Base-by-base conservation (phyloP, 37 sponge, comb jelly and placozoan genomes). In the Halisarca cf. caerulea region DNA sequence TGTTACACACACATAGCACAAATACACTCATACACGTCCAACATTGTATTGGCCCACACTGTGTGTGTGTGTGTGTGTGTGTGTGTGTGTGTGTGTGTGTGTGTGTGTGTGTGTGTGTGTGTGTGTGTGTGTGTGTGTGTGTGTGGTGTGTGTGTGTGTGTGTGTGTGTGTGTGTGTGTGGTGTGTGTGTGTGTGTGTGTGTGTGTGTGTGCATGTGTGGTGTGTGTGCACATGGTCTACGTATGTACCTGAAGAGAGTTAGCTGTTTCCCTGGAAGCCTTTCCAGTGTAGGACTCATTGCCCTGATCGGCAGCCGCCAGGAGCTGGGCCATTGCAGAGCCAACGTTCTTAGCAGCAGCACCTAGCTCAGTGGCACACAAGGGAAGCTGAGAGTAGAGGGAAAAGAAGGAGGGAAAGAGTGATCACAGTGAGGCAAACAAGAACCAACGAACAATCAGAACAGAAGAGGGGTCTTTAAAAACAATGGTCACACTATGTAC, bases 281-380 rank as follows among this genome's bases (percentile, higher is more conserved):
- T 96, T 0, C 99, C 97, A 30, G 99, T 99, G 90, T 99, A 99
- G 90, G 90, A 90, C 80, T 95, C 99, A 55, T 99, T 99, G 53
- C 96, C 91, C 79, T 99, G 99, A 72, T 93, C 89, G n/a, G 97
- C 97, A 58, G 99, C 97, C 25, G 97, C 97, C 34, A 97, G 90
- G 15, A 99, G 89, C 82, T 99, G 99, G 9, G 98, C 99, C 97
- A 99, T 99, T 58, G 96, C 89, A 32, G 95, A 91, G 25, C 99
- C 99, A 20, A 99, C 96, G 2, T 91, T 90, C 85, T 95, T 99
- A 36, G 86, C 86, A 44, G 97, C 95, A 35, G 95, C 91, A 7
- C 96, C 98, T 55, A 97, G 86, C 87, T 97, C 96, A 64, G 91
- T 78, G 20, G 99, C 95, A 90, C 93, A 92, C 66, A 68, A 44